These are phyloP conservation scores for Antedon bifida DNA, from an alignment of 35 echinoderm and acorn worm genomes.

Conservation along the genomic window DNA sequence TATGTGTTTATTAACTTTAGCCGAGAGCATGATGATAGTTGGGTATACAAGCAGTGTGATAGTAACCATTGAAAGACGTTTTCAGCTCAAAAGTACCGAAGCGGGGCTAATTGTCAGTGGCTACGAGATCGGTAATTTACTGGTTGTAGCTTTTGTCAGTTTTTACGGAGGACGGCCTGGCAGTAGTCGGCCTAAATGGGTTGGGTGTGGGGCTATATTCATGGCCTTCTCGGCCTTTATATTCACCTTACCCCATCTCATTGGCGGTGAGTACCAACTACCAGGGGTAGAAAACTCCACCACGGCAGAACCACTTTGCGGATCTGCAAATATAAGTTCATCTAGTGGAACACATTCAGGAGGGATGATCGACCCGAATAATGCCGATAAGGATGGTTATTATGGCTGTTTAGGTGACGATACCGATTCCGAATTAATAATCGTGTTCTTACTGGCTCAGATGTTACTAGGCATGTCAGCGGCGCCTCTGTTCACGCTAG, in stretches of 20 bases:
- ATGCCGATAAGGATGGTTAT: background rate
- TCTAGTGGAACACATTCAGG: background rate
- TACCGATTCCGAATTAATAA: background rate
- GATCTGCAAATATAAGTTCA: background rate
- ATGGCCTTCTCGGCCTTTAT: constrained; percentile 27
- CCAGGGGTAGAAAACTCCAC: background rate
- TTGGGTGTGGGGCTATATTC: constrained; percentile 36
- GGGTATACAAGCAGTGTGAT: background rate
- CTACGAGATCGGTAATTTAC: constrained; percentile 31
- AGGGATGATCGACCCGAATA: background rate
- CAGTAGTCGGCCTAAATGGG: constrained; percentile 31
- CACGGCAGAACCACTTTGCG: background rate
- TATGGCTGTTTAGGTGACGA: background rate
- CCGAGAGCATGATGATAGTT: background rate
- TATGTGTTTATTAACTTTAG: background rate
- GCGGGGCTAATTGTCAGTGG: constrained; percentile 65
- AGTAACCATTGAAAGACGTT: constrained; percentile 48
- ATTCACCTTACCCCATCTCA: constrained; percentile 62
- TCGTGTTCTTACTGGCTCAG: constrained; percentile 51
- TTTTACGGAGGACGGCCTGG: constrained; percentile 45
- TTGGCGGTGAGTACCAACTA: constrained; percentile 25
- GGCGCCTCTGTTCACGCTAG: constrained; percentile 54
- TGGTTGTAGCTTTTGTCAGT: constrained; percentile 46
- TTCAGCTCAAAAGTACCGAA: constrained; percentile 40
- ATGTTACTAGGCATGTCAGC: constrained; percentile 48